phyloP scores from a whole-genome alignment of 2,113 vertebrate genomes.

The Hemicordylus capensis region DNA sequence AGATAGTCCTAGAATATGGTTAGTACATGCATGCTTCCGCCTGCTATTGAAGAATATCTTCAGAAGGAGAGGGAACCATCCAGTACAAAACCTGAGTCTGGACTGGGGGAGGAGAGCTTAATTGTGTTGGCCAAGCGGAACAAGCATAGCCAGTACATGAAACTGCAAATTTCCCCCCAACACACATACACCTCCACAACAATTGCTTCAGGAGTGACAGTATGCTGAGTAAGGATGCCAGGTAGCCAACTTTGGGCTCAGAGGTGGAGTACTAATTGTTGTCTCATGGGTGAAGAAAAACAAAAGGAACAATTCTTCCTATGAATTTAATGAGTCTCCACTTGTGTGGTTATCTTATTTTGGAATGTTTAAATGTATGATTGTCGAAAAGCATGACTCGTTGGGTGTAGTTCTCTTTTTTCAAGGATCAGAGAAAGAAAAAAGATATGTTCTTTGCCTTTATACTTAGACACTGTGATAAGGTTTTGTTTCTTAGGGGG shows the following conservation, averaged over 20 bases:
- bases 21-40: not conserved
- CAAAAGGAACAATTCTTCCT: not conserved
- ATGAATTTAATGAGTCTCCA: not conserved
- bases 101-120: not conserved
- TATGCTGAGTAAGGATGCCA: not conserved
- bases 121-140: not conserved
- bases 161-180: too few relatives aligned
- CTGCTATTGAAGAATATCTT: not conserved
- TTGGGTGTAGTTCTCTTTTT: not conserved
- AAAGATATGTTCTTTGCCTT: not conserved
- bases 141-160: not conserved
- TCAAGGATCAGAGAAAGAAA: not conserved
- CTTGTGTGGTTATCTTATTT: not conserved
- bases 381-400: not conserved
- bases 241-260: not conserved
- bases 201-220: not conserved
- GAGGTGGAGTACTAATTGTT: not conserved
- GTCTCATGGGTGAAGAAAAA: not conserved
- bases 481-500: not conserved
- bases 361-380: not conserved
- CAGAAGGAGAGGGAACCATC: not conserved
- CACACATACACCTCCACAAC: too few relatives aligned
- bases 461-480: not conserved
- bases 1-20: not conserved
- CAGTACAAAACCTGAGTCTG: not conserved